Percentiles rank a stretch among this genome's conserved stretches.
Evolutionary conservation across 1,140 invertebrate genomes (phyloP).

Genomic region (Drosophila subobscura): DNA sequence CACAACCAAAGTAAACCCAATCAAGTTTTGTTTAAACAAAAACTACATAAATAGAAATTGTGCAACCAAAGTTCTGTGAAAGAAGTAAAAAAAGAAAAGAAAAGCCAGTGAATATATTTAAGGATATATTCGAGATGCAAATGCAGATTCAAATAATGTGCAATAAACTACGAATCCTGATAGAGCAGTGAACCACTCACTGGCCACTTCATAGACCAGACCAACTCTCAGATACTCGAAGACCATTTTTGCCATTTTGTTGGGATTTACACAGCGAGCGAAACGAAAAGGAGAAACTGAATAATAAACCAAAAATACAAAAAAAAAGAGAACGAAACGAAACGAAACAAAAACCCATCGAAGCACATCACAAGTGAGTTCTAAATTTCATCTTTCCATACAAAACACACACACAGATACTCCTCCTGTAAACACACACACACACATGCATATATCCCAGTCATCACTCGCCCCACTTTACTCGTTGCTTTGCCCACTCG

Average conservation of each 20-base stretch:
- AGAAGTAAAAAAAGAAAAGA: constrained; percentile 29
- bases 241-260: constrained; percentile 36
- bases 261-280: constrained; percentile 52
- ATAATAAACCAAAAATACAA: too few species aligned
- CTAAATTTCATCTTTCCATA: constrained; percentile 68
- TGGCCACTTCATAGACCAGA: too few species aligned
- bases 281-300: constrained; percentile 25
- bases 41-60: constrained; percentile 38
- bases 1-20: constrained; percentile 17
- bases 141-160: constrained; percentile 53
- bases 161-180: constrained; percentile 59
- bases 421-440: constrained; percentile 33
- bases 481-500: constrained; percentile 61
- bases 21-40: constrained; percentile 30
- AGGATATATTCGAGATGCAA: constrained; percentile 4
- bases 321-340: background rate
- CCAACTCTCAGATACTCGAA: background rate
- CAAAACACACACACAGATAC: constrained; percentile 28
- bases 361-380: constrained; percentile 78
- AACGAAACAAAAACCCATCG: constrained; percentile 44
- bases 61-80: constrained; percentile 29
- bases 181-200: constrained; percentile 4
- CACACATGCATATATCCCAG: constrained; percentile 36
- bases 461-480: constrained; percentile 11
- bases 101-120: constrained; percentile 7